Percentiles rank a stretch among this genome's conserved stretches.
phyloP scores from a whole-genome alignment of 2,113 vertebrate species.

The Psilopsiagon aymara region DNA sequence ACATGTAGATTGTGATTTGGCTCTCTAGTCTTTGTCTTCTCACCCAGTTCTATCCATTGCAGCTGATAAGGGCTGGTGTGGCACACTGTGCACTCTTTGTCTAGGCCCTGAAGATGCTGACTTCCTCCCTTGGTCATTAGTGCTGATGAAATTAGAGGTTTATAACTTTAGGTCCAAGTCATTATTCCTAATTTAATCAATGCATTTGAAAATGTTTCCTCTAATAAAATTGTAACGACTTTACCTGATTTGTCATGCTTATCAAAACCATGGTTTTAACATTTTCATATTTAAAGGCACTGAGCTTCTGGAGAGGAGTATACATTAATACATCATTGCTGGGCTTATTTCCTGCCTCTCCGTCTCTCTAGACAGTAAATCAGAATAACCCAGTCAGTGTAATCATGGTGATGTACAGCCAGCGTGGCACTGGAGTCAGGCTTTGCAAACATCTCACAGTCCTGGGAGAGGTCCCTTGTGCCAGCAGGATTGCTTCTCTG shows the following conservation, averaged over 20 bases:
- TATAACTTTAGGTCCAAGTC: constrained; percentile 27
- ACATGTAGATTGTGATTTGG: background rate
- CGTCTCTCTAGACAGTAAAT: background rate
- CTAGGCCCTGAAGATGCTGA: background rate
- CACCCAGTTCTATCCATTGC: background rate
- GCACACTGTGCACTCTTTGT: background rate
- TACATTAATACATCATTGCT: background rate
- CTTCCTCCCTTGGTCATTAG: constrained; percentile 40
- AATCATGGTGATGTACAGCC: background rate
- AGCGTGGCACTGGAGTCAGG: background rate
- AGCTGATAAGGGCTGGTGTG: background rate
- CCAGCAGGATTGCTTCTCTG: background rate
- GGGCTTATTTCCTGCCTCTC: constrained; percentile 29
- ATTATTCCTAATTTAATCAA: constrained; percentile 55
- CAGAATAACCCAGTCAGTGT: background rate
- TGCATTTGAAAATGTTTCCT: constrained; percentile 51
- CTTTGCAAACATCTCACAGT: background rate
- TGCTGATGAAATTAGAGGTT: constrained; percentile 51
- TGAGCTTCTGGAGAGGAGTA: background rate
- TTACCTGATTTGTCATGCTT: constrained; percentile 35
- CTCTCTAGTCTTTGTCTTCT: background rate
- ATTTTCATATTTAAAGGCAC: constrained; percentile 24
- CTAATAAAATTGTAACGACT: constrained; percentile 46
- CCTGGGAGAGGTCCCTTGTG: background rate
- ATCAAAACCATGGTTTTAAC: constrained; percentile 44